A percentile compares a stretch with the other conserved stretches of the same genome.
These are phyloP conservation scores for Hybognathus amarus DNA, from an alignment of 2,797 vertebrate species.

Conservation along the genomic window DNA sequence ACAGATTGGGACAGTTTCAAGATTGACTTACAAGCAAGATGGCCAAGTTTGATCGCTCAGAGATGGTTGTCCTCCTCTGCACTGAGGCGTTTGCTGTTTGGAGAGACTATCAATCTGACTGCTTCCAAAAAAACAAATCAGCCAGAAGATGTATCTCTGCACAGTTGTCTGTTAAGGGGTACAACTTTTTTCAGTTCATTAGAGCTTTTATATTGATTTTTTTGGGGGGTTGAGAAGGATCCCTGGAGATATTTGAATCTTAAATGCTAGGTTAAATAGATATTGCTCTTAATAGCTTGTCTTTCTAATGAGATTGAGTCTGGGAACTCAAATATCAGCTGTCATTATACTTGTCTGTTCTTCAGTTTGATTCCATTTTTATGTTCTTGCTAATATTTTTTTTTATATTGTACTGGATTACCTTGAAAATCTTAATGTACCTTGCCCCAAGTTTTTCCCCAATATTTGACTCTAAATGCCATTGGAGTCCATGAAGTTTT, in stretches of 20 bases:
- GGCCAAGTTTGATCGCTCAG: constrained; percentile 25
- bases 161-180: constrained; percentile 11
- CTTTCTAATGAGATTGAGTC: constrained; percentile 16
- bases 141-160: constrained; percentile 11
- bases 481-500: constrained; percentile 2
- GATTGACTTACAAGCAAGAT: constrained; percentile 36
- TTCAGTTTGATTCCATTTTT: constrained; percentile 37
- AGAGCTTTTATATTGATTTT: constrained; percentile 48
- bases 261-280: constrained; percentile 43
- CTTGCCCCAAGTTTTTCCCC: constrained; percentile 20
- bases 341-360: constrained; percentile 14
- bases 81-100: constrained; percentile 45
- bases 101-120: constrained; percentile 38
- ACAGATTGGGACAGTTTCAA: constrained; percentile 41
- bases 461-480: constrained; percentile 9
- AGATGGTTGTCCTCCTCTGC: constrained; percentile 48
- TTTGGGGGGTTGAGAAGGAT: constrained; percentile 27
- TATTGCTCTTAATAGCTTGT: constrained; percentile 18
- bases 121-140: constrained; percentile 17
- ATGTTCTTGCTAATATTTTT: constrained; percentile 20
- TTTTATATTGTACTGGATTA: constrained; percentile 53
- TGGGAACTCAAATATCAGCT: constrained; percentile 16
- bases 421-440: constrained; percentile 40
- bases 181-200: constrained; percentile 46
- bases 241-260: constrained; percentile 40